Base-by-base conservation (phyloP, 2,113 vertebrate genomes). In the Pandion haliaetus region DNA sequence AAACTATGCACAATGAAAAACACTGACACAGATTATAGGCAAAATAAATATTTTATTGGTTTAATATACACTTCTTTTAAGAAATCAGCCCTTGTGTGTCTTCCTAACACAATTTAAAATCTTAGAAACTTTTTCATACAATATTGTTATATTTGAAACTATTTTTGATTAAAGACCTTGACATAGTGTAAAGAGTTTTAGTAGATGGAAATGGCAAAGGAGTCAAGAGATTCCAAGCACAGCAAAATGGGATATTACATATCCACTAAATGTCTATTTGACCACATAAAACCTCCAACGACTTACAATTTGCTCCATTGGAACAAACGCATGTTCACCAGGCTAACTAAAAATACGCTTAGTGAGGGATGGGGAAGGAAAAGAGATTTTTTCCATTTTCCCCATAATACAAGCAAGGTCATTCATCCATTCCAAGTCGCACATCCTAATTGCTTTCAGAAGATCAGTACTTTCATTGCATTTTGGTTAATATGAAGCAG, bases 31-130 rank as follows among this genome's bases (percentile, higher is more conserved):
- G 91, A 73, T 73, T 96, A 74, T 98, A 98, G 95, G 98, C 97
- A 98, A 98, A 98, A 98, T 98, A 98, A 98, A 98, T 98, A 98
- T 96, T 98, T 98, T 98, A 98, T 98, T 98, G 97, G 97, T 98
- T 98, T 98, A 97, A 98, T 97, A 96, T 95, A 93, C 91, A 91
- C 52, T 73, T 94, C 95, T 81, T 24, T n/a, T 66, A 96, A 98
- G 97, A 98, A 98, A 98, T 98, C 97, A 98, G 96, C 96, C 96
- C 98, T 98, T 98, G 92, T 96, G 94, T 95, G 89, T 96, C 95
- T 91, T 97, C 95, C 96, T 98, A 97, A 98, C 77, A 97, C 93
- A 96, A 97, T 93, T 97, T 94, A 84, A 98, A 97, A 96, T 87
- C 89, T 98, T 97, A 97, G 85, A 97, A 87, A 90, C 82, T 86